Evolutionary conservation across 2,888 invertebrate species (phyloP).

Genomic region (Emesis russula): DNA sequence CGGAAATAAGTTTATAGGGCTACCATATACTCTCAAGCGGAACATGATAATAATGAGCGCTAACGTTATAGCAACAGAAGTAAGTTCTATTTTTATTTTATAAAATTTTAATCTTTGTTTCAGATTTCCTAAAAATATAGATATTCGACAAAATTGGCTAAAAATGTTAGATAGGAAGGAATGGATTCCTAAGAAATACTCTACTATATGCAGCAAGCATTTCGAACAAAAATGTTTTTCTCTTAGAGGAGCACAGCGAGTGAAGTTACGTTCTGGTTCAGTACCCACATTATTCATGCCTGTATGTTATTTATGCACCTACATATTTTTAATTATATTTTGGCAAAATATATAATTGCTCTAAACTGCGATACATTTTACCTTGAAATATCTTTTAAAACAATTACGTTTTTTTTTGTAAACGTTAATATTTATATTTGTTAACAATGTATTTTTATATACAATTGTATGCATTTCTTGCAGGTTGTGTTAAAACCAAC

Average conservation of each 20-base stretch:
- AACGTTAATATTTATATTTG: too few species aligned
- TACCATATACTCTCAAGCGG: too few species aligned
- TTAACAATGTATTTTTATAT: too few species aligned
- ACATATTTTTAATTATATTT: background rate
- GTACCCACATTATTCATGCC: constrained; percentile 42
- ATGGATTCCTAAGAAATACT: constrained; percentile 33
- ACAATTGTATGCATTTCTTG: background rate
- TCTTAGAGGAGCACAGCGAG: constrained; percentile 18
- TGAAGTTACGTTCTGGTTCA: constrained; percentile 40
- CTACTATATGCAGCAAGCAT: constrained; percentile 36
- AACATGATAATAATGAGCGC: too few species aligned
- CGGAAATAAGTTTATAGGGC: too few species aligned
- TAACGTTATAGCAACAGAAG: too few species aligned
- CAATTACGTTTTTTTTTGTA: background rate
- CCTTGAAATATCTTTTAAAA: background rate
- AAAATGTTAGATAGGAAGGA: constrained; percentile 30
- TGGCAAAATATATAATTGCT: background rate
- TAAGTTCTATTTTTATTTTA: background rate
- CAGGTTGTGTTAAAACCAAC: background rate
- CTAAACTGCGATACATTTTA: background rate
- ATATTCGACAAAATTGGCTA: constrained; percentile 35
- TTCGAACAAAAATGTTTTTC: constrained; percentile 46
- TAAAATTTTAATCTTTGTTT: constrained; percentile 5
- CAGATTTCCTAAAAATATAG: constrained; percentile 37
- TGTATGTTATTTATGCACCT: constrained; percentile 24